These are phyloP conservation scores for Oreochromis spilurus DNA, from an alignment of 2,113 vertebrate genomes.

Conservation along the genomic window DNA sequence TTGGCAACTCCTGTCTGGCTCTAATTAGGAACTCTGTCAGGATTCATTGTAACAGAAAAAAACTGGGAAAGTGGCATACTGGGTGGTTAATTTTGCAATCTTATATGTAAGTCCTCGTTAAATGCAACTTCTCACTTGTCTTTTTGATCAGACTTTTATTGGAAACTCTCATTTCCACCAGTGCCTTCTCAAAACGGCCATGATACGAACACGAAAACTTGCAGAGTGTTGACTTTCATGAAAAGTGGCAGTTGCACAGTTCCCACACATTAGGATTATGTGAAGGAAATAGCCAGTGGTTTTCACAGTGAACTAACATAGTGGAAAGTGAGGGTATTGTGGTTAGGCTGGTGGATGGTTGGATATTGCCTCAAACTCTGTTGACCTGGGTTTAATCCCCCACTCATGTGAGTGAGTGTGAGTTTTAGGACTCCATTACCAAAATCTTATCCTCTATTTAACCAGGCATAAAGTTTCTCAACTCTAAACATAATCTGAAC, in stretches of 20 bases:
- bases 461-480: constrained; percentile 3
- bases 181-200: background rate
- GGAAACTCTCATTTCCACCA: background rate
- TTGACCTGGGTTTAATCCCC: constrained; percentile 38
- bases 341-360: constrained; percentile 11
- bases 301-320: constrained; percentile 11
- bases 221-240: constrained; percentile 4
- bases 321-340: constrained; percentile 47
- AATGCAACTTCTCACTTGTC: background rate
- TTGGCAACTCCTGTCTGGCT: constrained; percentile 63
- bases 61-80: background rate
- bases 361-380: constrained; percentile 33
- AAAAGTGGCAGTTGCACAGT: constrained; percentile 18
- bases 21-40: constrained; percentile 58
- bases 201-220: background rate
- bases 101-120: background rate
- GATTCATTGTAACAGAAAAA: constrained; percentile 2
- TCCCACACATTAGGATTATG: constrained; percentile 23
- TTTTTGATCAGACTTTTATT: background rate
- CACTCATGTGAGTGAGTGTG: background rate
- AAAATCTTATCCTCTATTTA: constrained; percentile 7
- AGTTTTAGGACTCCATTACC: constrained; percentile 2
- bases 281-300: constrained; percentile 21
- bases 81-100: constrained; percentile 21
- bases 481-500: constrained; percentile 3